Percentiles rank a stretch among this genome's conserved stretches.
These are phyloP conservation scores for Phrynosoma platyrhinos DNA, from an alignment of 2,113 vertebrate species.

Conservation along the genomic window DNA sequence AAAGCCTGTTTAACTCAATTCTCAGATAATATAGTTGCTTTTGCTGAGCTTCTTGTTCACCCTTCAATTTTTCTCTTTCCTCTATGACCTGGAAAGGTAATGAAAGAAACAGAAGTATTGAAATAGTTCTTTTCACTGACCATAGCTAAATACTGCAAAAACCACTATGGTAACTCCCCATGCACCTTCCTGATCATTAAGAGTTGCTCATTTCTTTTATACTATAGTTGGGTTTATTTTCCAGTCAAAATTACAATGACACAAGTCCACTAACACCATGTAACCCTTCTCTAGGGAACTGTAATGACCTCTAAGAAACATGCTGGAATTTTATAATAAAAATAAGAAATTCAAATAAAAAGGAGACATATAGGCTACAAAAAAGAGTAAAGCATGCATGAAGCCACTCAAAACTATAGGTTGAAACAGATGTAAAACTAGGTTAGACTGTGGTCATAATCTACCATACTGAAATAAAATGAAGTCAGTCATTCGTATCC, in stretches of 20 bases:
- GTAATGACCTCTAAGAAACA: neutral
- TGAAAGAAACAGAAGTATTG: constrained; percentile 53
- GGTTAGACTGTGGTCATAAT: neutral
- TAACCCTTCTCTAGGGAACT: neutral
- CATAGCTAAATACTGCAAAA: constrained; percentile 22
- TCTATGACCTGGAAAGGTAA: constrained; percentile 85
- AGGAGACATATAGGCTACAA: neutral
- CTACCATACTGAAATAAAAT: neutral
- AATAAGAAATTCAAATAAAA: neutral
- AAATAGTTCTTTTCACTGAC: constrained; percentile 43
- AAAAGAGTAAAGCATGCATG: neutral
- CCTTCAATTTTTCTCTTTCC: constrained; percentile 88
- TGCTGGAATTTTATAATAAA: neutral
- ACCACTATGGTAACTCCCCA: neutral
- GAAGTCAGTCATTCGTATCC: no score
- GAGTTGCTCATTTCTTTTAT: neutral
- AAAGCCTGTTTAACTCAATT: constrained; percentile 91
- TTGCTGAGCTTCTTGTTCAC: constrained; percentile 84
- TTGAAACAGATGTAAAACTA: neutral
- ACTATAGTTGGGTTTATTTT: neutral
- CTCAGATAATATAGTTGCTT: constrained; percentile 92
- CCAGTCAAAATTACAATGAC: neutral
- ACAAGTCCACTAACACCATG: neutral
- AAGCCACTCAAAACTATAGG: neutral
- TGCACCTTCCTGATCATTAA: neutral